phyloP scores from a whole-genome alignment of 2,797 vertebrate genomes.

The Chelon auratus region DNA sequence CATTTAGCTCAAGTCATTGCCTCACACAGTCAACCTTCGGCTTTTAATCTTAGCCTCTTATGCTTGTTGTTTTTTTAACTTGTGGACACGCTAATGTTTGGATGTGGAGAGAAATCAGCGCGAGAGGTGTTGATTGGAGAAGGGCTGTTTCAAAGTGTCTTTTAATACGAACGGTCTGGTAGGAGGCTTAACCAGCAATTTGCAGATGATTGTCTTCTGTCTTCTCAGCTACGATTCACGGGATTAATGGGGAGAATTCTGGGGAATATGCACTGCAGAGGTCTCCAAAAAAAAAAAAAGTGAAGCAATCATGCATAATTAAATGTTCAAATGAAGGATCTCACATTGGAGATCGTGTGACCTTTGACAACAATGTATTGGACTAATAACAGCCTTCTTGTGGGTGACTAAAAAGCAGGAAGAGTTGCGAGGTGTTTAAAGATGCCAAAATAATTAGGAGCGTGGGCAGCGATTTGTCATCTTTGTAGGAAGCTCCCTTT shows the following conservation, averaged over 20 bases:
- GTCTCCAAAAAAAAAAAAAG: neutral
- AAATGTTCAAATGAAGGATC: neutral
- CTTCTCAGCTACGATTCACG: neutral
- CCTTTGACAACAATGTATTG: neutral
- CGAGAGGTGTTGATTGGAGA: neutral
- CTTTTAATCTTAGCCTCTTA: neutral
- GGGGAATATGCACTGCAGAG: neutral
- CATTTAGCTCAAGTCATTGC: neutral
- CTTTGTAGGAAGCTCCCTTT: slow-evolving; percentile 26
- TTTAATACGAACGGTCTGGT: neutral
- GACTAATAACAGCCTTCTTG: neutral
- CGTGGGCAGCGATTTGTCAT: slow-evolving; percentile 12
- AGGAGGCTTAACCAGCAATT: neutral
- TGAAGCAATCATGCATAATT: neutral
- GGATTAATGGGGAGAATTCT: neutral
- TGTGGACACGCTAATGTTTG: neutral
- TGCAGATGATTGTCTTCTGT: neutral
- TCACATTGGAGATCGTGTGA: neutral
- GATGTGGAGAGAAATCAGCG: neutral
- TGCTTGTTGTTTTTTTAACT: neutral
- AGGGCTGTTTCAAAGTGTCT: neutral
- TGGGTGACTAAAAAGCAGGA: neutral
- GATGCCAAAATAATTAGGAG: slow-evolving; percentile 13
- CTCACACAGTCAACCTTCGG: too few species aligned
- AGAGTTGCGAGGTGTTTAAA: neutral